Evolutionary conservation across 2,888 invertebrate genomes (phyloP).

Genomic region (Ecliptopera silaceata): DNA sequence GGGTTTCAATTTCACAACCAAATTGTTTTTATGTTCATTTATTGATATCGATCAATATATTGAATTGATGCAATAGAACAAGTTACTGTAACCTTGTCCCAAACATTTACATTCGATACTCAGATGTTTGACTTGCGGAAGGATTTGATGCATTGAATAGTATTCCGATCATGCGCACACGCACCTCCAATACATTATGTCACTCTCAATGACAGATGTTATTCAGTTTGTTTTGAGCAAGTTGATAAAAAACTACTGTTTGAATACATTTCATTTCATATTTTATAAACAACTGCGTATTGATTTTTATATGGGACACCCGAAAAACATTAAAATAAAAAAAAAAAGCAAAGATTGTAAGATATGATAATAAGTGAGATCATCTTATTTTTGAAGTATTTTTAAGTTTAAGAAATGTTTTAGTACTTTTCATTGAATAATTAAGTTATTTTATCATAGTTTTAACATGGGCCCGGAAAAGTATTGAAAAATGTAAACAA

Average conservation of each 20-base stretch:
- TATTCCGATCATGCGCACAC: slow-evolving; percentile 34
- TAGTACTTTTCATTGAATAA: background rate
- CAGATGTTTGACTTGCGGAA: slow-evolving; percentile 36
- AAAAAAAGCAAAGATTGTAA: too few species aligned
- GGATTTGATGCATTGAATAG: slow-evolving; percentile 35
- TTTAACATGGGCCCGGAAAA: slow-evolving; percentile 29
- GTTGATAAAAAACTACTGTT: background rate
- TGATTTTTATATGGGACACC: too few species aligned
- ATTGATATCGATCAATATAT: slow-evolving; percentile 19
- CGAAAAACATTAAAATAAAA: too few species aligned
- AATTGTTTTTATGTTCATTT: slow-evolving; percentile 7
- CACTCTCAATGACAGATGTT: slow-evolving; percentile 14
- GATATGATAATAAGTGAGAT: too few species aligned
- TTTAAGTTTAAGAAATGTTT: too few species aligned
- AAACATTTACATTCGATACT: slow-evolving; percentile 43
- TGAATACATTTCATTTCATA: too few species aligned
- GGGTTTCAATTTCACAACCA: slow-evolving; percentile 13
- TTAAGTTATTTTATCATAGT: background rate
- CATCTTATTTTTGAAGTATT: too few species aligned
- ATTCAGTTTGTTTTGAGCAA: background rate
- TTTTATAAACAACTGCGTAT: too few species aligned
- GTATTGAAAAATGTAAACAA: slow-evolving; percentile 31
- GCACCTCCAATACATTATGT: slow-evolving; percentile 21
- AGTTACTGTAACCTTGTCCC: slow-evolving; percentile 45
- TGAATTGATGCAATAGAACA: slow-evolving; percentile 42